A percentile compares a stretch with the other conserved stretches of the same genome.
These are phyloP conservation scores for Heliconius ethilla DNA, from an alignment of 2,888 invertebrate species.

Conservation along the genomic window DNA sequence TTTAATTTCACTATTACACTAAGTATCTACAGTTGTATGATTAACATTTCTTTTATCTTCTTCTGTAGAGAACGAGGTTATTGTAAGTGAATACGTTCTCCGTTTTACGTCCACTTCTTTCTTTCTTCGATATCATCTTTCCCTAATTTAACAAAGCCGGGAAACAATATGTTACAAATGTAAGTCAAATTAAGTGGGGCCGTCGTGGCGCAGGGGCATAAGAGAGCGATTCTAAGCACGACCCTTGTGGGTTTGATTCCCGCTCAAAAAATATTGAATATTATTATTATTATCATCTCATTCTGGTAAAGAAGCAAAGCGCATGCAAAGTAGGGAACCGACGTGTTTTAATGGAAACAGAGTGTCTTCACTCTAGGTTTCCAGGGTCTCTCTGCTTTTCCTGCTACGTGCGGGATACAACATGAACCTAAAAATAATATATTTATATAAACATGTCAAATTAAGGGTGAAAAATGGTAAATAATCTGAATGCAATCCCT, in stretches of 20 bases:
- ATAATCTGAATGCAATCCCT: no score
- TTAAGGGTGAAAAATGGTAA: no score
- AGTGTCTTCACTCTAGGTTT: not conserved
- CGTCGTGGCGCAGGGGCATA: no score
- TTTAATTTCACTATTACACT: not conserved
- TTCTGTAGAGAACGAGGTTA: no score
- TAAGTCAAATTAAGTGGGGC: no score
- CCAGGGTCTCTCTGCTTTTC: not conserved
- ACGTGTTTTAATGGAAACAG: not conserved
- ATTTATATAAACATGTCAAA: not conserved
- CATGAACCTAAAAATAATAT: conserved; percentile 6
- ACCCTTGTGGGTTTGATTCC: not conserved
- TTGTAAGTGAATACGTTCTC: no score
- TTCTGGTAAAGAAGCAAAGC: not conserved
- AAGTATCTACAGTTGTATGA: not conserved
- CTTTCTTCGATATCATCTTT: no score
- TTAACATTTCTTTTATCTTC: not conserved
- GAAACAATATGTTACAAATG: no score
- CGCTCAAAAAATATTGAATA: not conserved
- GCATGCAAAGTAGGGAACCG: no score
- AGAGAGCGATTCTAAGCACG: not conserved
- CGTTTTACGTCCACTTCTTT: no score
- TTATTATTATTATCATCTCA: not conserved
- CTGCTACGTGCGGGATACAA: not conserved
- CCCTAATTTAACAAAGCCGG: no score